A percentile compares a stretch with the other conserved stretches of the same genome.
Evolutionary conservation across 2,113 vertebrate species (phyloP).

Genomic region (Speoplatyrhinus poulsoni): DNA sequence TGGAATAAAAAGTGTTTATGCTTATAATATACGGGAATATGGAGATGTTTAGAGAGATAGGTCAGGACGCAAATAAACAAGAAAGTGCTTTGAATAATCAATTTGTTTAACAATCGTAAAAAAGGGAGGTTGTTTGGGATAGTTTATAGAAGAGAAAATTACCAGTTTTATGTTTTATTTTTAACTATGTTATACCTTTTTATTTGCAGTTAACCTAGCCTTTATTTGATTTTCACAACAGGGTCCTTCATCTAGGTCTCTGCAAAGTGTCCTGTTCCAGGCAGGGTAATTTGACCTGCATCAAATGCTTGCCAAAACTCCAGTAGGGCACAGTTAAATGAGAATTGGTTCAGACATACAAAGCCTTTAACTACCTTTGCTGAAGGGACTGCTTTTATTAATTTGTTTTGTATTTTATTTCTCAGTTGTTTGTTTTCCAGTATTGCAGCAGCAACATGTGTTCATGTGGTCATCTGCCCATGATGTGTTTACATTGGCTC

Average conservation of each 20-base stretch:
- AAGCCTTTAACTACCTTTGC: background rate
- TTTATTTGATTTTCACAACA: slow-evolving; percentile 29
- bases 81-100: slow-evolving; percentile 10
- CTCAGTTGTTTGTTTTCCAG: background rate
- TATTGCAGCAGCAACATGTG: slow-evolving; percentile 18
- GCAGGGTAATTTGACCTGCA: slow-evolving; percentile 34
- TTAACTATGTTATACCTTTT: background rate
- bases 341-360: slow-evolving; percentile 6
- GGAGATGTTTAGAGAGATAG: background rate
- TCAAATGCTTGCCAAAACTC: slow-evolving; percentile 17
- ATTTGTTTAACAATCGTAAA: background rate
- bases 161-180: too few relatives aligned
- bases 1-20: too few relatives aligned
- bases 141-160: background rate
- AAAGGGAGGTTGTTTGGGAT: background rate
- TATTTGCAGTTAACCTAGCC: background rate
- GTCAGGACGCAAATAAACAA: slow-evolving; percentile 8
- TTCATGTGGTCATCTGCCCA: slow-evolving; percentile 50
- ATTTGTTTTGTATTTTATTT: background rate
- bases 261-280: slow-evolving; percentile 8
- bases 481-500: slow-evolving; percentile 17
- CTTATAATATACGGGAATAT: too few relatives aligned
- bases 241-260: slow-evolving; percentile 51
- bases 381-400: slow-evolving; percentile 2
- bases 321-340: slow-evolving; percentile 14